phyloP scores from a whole-genome alignment of 1,140 invertebrate genomes.

The Neodiprion virginianus region DNA sequence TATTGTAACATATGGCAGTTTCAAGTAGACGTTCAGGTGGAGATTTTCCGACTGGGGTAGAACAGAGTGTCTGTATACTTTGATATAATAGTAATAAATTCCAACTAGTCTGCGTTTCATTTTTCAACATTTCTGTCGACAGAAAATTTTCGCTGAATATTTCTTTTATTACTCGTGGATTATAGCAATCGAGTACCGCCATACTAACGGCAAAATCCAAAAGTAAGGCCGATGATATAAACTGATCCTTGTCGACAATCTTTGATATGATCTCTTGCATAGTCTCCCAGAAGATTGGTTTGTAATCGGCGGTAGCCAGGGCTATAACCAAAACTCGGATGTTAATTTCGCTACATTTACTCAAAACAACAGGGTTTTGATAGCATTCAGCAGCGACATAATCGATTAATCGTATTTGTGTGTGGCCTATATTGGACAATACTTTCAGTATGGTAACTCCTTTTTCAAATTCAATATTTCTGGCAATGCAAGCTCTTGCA shows the following conservation, averaged over 20 bases:
- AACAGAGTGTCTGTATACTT: conserved; percentile 63
- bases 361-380: conserved; percentile 48
- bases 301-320: conserved; percentile 65
- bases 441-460: conserved; percentile 58
- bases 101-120: background rate
- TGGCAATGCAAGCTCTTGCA: conserved; percentile 56
- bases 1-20: conserved; percentile 30
- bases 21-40: conserved; percentile 44
- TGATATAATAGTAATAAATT: conserved; percentile 64
- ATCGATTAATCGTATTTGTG: conserved; percentile 63
- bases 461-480: conserved; percentile 61
- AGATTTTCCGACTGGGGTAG: conserved; percentile 53
- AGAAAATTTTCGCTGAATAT: conserved; percentile 61
- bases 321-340: conserved; percentile 61
- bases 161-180: conserved; percentile 59
- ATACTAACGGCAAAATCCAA: conserved; percentile 61
- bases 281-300: conserved; percentile 63
- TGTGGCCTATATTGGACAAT: conserved; percentile 63
- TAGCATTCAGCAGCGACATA: conserved; percentile 60
- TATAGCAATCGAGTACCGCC: conserved; percentile 63
- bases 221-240: conserved; percentile 51
- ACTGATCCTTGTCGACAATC: conserved; percentile 46
- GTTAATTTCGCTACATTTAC: conserved; percentile 37
- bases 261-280: conserved; percentile 55
- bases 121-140: background rate